Base-by-base conservation (phyloP, 2,113 vertebrate genomes). In the Leptocoma aspasia region DNA sequence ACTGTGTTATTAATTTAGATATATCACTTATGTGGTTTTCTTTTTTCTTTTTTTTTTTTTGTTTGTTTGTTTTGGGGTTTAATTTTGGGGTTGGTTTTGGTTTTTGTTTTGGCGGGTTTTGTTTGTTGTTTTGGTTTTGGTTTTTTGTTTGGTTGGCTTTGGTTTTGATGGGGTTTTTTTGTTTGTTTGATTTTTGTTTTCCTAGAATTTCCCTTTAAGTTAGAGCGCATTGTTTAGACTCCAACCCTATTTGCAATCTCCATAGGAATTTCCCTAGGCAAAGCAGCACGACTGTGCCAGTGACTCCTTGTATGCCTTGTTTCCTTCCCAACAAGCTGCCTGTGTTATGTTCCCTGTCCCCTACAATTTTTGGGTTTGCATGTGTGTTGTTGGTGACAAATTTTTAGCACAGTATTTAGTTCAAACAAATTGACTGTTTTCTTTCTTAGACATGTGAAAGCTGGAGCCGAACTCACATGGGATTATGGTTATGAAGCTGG, bases 381-480 rank as follows among this genome's bases (percentile, higher is more conserved):
- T 22, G 15, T 27, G 30, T 69, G 49, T 27, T 4, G 0, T 33
- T 52, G 53, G 23, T 88, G 33, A 70, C 42, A 66, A 81, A 73
- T 31, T 66, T 35, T 59, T 66, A 90, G 47, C 39, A 28, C 49
- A 24, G 28, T 31, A 30, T 15, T 64, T 73, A 27, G 11, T 89
- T 80, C 57, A 72, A 39, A 82, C 42, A 54, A 92, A 70, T 41
- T 94, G 42, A 94, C 69, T 2, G 9, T 92, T 97, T 93, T 97
- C 22, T 89, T 86, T 97, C 91, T 66, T 97, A 99, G 99, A 76
- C 95, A 96, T 18, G 97, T 99, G 93, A 98, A 97, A 97, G 98
- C 99, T 47, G 99, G 99, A 92, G 98, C 99, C 0, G 99, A 99
- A 96, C 98, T 99, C 88, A 99, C 99, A 0, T 99, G 99, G 99